Conservation (phyloP, 2,888 invertebrate genomes). For the Vanessa cardui region DNA sequence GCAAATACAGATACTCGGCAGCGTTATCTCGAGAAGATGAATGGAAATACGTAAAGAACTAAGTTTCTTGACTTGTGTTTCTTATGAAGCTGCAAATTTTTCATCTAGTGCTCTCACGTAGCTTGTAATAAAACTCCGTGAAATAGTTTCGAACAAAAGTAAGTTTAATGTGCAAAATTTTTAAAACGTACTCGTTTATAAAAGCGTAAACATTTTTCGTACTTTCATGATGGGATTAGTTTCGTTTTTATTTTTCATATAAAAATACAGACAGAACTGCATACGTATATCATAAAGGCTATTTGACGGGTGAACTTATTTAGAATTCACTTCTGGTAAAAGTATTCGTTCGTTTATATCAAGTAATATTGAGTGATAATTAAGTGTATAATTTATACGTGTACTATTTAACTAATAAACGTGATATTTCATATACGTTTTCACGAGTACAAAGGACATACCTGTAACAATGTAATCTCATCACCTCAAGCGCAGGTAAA, state of each 20-base stretch:
- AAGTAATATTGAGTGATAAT: too few species aligned
- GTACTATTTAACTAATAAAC: too few species aligned
- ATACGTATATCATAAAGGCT: not conserved
- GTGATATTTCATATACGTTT: too few species aligned
- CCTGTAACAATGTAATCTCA: too few species aligned
- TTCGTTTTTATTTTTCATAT: slow-evolving; percentile 1
- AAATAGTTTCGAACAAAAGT: slow-evolving; percentile 9
- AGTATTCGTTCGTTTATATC: too few species aligned
- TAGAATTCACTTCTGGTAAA: too few species aligned
- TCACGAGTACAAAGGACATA: too few species aligned
- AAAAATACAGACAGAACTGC: not conserved
- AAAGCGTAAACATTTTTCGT: slow-evolving; percentile 3
- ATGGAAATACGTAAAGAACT: slow-evolving; percentile 6
- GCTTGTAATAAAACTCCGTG: slow-evolving; percentile 15
- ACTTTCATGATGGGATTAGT: slow-evolving; percentile 2
- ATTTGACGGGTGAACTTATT: not conserved
- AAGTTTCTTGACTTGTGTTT: slow-evolving; percentile 18
- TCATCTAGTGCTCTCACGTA: slow-evolving; percentile 20
- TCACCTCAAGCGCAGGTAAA: too few species aligned
- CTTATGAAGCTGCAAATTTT: slow-evolving; percentile 23
- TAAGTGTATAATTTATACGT: too few species aligned
- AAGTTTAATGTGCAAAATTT: slow-evolving; percentile 11
- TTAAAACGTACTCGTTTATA: slow-evolving; percentile 9
- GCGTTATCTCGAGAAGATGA: slow-evolving; percentile 1
- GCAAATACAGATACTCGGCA: not conserved